Percentiles rank a stretch among this genome's conserved stretches.
phyloP scores from a whole-genome alignment of 2,113 vertebrate genomes.

The Piaya cayana region DNA sequence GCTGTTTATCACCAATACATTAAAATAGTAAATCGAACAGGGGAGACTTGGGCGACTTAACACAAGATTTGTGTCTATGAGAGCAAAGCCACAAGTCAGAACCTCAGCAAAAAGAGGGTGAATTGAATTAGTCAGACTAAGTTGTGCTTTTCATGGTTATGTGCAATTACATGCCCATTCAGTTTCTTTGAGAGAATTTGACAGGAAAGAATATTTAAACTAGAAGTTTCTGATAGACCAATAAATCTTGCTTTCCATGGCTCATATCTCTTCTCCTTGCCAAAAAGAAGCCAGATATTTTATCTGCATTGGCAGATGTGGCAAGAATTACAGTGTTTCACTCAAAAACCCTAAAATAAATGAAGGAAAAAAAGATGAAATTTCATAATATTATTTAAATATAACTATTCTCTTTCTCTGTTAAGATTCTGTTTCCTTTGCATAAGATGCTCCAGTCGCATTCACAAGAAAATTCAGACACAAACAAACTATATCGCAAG shows the following conservation, averaged over 20 bases:
- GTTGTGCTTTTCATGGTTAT: neutral
- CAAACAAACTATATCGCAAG: neutral
- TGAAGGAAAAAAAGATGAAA: neutral
- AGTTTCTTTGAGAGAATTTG: constrained; percentile 41
- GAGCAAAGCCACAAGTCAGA: constrained; percentile 28
- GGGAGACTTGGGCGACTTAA: neutral
- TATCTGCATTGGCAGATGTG: neutral
- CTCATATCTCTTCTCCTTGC: constrained; percentile 9
- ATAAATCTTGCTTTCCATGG: constrained; percentile 54
- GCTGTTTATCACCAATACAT: constrained; percentile 24
- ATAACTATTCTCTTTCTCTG: neutral
- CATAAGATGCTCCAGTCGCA: neutral
- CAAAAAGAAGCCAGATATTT: constrained; percentile 31
- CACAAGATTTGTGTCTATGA: constrained; percentile 30
- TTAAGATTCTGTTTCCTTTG: neutral
- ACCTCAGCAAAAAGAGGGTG: neutral
- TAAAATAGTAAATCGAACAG: constrained; percentile 52
- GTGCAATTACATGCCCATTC: constrained; percentile 30
- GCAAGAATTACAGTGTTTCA: neutral
- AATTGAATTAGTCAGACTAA: constrained; percentile 41
- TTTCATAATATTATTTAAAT: neutral
- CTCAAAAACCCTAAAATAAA: neutral
- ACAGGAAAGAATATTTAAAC: constrained; percentile 54
- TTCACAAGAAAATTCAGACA: constrained; percentile 19
- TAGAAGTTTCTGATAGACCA: constrained; percentile 37